Conservation (phyloP, 2,888 invertebrate species). For the Calephelis perditalis region DNA sequence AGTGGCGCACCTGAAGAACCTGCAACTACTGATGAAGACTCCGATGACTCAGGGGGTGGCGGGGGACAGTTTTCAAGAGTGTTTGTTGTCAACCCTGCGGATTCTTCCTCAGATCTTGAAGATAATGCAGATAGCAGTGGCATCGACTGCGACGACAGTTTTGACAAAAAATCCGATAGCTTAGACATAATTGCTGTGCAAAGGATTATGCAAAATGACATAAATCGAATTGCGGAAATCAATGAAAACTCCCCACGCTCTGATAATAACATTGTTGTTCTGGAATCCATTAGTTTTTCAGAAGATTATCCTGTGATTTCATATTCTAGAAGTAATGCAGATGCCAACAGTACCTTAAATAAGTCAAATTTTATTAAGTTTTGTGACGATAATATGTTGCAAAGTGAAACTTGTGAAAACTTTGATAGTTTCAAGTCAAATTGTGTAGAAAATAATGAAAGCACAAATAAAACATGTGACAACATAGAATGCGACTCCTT, state of each 20-base stretch:
- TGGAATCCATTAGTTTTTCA: constrained; percentile 58
- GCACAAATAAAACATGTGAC: constrained; percentile 48
- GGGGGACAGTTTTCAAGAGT: constrained; percentile 80
- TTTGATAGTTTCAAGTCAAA: constrained; percentile 66
- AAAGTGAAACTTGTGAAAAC: constrained; percentile 64
- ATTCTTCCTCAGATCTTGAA: constrained; percentile 79
- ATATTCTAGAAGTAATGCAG: constrained; percentile 42
- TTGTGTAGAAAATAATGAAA: constrained; percentile 51
- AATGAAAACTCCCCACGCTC: constrained; percentile 43
- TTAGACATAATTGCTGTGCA: constrained; percentile 58
- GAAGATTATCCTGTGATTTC: constrained; percentile 54
- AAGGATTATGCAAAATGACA: constrained; percentile 46
- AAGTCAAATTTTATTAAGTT: constrained; percentile 51
- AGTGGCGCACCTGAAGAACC: constrained; percentile 67
- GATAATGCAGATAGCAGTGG: constrained; percentile 79
- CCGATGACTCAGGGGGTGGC: constrained; percentile 75
- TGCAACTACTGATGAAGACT: constrained; percentile 70
- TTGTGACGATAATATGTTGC: constrained; percentile 67
- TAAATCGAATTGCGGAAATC: constrained; percentile 41
- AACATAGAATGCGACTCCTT: constrained; percentile 58
- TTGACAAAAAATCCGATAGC: constrained; percentile 69
- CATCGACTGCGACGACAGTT: constrained; percentile 81
- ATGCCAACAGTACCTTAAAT: constrained; percentile 35
- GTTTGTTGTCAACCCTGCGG: constrained; percentile 82
- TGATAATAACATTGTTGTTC: constrained; percentile 49